These are phyloP conservation scores for Spatula clypeata DNA, from an alignment of 2,797 vertebrate species.

Conservation along the genomic window DNA sequence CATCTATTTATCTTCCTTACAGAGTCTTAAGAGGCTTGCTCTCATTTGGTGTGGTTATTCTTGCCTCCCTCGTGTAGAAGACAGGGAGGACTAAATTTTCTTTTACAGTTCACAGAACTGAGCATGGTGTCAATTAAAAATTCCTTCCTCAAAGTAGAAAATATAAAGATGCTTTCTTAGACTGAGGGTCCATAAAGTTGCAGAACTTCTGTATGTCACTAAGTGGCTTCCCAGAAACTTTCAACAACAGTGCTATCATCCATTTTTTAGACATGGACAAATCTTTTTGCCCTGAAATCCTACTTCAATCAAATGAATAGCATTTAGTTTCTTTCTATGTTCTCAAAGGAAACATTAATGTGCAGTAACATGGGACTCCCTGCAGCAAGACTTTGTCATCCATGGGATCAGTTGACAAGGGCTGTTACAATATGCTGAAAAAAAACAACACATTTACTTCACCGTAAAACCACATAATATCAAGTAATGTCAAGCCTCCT, in stretches of 20 bases:
- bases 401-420: not conserved
- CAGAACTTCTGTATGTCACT: not conserved
- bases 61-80: not conserved
- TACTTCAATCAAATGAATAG: not conserved
- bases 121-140: not conserved
- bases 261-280: not conserved
- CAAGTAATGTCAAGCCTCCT: not conserved
- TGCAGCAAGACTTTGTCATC: not conserved
- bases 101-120: not conserved
- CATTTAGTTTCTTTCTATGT: not conserved
- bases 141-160: not conserved
- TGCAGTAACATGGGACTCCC: rapidly evolving
- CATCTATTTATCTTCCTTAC: not conserved
- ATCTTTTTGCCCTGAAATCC: not conserved
- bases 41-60: not conserved
- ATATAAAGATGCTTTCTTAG: not conserved
- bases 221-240: not conserved
- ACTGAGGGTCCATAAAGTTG: not conserved
- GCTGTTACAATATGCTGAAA: not conserved
- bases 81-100: not conserved
- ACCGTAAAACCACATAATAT: not conserved
- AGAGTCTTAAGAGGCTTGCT: not conserved
- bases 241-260: not conserved
- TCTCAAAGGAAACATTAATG: not conserved
- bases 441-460: not conserved